Base-by-base conservation (phyloP, 64 coral and sea anemone genomes). In the Montipora capricornis region DNA sequence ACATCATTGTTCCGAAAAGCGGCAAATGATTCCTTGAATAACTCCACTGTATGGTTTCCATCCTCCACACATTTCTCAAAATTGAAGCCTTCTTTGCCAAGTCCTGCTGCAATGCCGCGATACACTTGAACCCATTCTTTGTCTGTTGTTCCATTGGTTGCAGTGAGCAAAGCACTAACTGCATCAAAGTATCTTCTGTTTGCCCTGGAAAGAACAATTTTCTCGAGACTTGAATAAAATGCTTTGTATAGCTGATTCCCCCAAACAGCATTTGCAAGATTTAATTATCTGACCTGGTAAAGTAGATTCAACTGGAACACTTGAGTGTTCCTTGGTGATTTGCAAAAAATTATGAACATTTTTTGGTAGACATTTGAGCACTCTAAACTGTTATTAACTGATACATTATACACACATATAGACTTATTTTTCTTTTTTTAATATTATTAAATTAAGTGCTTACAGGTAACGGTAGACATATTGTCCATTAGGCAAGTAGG, bases 401-500 rank as follows among this genome's bases (percentile, higher is more conserved):
- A 37, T 37, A 37, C 37, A 37, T 37, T 37, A 37, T 37, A 37
- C 0, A 37, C 1, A 29, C 29, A 29, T 29, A 29, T 29, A 29
- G 29, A 29, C 29, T 29, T 29, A 29, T 1, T 1, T 29, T 29
- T 29, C 29, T 29, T 29, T 29, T 29, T 29, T 29, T 1, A 29
- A 78, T 12, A 45, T 10, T 24, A 8, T 75, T 4, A 44, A 19
- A 47, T 16, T 22, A 5, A 73, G 16, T 61, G 94, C 96, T 89
- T 97, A 97, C 96, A 97, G 57, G 75, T 97, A 97, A 77, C 96
- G 89, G 53, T 97, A 97, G 13, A 95, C 93, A 86, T 97, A 97
- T 92, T 89, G 88, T 49, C 96, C 96, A 74, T 97, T 92, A 3
- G 96, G 96, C 19, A 97, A 84, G 71, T 89, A 97, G 12, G 93